Evolutionary conservation across 2,113 vertebrate genomes (phyloP).

Genomic region (Archilochus colubris): DNA sequence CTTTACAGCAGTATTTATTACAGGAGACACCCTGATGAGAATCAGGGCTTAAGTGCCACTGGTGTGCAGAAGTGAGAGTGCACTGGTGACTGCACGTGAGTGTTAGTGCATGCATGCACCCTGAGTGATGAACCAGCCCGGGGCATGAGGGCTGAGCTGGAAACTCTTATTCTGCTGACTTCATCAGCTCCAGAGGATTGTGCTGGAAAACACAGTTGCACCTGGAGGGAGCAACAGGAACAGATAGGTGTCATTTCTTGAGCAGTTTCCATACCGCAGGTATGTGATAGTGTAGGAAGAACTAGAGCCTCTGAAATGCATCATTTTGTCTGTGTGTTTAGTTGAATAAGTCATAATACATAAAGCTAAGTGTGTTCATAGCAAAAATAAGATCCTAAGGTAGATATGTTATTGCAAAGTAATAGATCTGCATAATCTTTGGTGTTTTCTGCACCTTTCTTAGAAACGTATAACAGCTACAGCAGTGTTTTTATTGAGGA

Average conservation of each 20-base stretch:
- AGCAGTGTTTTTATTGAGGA: background rate
- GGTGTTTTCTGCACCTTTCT: background rate
- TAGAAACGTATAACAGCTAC: background rate
- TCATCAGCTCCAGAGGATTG: background rate
- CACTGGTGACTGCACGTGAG: background rate
- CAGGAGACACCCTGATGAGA: background rate
- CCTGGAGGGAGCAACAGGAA: background rate
- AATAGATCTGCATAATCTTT: background rate
- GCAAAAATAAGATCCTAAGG: background rate
- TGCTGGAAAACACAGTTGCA: accelerated
- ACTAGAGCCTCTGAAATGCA: background rate
- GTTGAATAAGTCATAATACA: background rate
- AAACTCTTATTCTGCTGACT: background rate
- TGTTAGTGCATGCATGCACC: background rate
- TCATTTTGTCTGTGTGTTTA: background rate
- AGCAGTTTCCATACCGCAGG: background rate
- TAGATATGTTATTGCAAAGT: background rate
- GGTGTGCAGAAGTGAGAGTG: background rate
- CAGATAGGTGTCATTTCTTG: background rate
- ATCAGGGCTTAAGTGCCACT: background rate
- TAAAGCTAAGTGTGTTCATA: background rate
- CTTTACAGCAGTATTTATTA: background rate
- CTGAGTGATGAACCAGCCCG: background rate
- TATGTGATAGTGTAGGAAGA: background rate
- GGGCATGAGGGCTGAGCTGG: background rate